These are phyloP conservation scores for Palythoa grandiflora DNA, from an alignment of 92 coral and sea anemone genomes.

Conservation along the genomic window DNA sequence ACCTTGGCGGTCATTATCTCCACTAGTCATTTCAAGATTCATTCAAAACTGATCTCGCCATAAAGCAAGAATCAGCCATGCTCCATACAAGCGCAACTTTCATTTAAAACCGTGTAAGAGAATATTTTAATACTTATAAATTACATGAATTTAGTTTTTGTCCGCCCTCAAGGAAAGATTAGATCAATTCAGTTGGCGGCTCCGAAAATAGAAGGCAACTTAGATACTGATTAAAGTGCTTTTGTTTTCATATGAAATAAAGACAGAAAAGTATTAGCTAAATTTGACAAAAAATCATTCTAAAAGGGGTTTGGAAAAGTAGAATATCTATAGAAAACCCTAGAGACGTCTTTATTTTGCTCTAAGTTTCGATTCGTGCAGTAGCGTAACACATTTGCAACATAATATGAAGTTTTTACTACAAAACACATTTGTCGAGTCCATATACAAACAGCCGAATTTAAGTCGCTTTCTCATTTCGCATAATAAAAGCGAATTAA, in stretches of 20 bases:
- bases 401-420: no score
- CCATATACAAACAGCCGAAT: no score
- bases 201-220: neutral
- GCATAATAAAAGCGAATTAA: no score
- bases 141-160: neutral
- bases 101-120: neutral
- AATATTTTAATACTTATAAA: neutral
- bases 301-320: neutral
- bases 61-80: neutral
- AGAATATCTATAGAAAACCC: no score
- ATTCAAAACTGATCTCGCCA: neutral
- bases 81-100: neutral
- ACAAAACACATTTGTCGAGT: no score
- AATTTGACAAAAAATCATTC: neutral
- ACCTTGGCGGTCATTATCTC: neutral
- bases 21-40: neutral
- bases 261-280: neutral
- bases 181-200: neutral
- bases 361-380: neutral
- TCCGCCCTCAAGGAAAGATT: conserved; percentile 8
- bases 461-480: no score
- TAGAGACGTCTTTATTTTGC: neutral
- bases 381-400: no score
- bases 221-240: neutral
- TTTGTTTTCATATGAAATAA: neutral